Evolutionary conservation across 2,113 vertebrate genomes (phyloP).

Genomic region (Bufo bufo): DNA sequence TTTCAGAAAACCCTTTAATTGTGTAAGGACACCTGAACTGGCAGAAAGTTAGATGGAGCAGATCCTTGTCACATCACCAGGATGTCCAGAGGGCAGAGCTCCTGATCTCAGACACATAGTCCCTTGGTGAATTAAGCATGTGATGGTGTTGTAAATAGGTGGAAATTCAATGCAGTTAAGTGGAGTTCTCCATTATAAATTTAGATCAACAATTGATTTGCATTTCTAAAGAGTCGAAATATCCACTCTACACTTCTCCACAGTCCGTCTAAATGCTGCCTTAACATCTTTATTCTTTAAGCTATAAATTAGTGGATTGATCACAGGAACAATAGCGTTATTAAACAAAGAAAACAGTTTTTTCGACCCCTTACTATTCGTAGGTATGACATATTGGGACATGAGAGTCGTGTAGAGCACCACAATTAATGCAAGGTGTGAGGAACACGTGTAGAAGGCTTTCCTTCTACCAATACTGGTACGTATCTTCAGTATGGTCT

Average conservation of each 20-base stretch:
- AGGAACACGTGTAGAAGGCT: slow-evolving; percentile 3
- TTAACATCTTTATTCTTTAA: neutral
- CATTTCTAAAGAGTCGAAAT: neutral
- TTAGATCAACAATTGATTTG: too few species aligned
- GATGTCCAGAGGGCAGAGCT: too few species aligned
- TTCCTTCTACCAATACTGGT: neutral
- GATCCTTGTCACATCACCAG: too few species aligned
- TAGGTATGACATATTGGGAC: neutral
- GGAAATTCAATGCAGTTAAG: too few species aligned
- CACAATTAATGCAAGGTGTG: neutral
- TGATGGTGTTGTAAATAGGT: too few species aligned
- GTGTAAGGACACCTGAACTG: too few species aligned
- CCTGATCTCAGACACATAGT: too few species aligned
- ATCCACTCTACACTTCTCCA: neutral
- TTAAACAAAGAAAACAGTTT: neutral
- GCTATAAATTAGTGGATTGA: neutral
- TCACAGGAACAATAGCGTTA: neutral
- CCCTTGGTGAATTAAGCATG: too few species aligned
- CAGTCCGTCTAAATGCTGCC: neutral
- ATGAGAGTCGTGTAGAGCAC: neutral
- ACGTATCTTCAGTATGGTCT: neutral
- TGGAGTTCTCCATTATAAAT: too few species aligned
- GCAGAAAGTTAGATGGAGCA: too few species aligned
- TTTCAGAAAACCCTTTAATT: too few species aligned
- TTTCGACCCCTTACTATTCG: neutral